Conservation (phyloP, 2,888 invertebrate species). For the Cataglyphis rosenhaueri region DNA sequence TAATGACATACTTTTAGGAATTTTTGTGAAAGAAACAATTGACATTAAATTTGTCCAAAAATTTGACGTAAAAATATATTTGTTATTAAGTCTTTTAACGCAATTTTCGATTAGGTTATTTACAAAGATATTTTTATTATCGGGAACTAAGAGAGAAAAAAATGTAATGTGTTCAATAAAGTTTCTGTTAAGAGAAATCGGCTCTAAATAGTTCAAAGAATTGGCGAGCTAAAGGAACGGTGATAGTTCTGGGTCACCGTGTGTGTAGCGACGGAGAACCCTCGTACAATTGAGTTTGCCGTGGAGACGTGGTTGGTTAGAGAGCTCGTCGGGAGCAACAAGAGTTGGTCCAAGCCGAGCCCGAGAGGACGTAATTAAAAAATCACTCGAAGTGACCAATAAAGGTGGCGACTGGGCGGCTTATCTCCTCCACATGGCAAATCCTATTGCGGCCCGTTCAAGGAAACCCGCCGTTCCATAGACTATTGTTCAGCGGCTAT, state of each 20-base stretch:
- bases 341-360: constrained; percentile 40
- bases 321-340: constrained; percentile 49
- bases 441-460: constrained; percentile 64
- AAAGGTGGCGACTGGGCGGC: constrained; percentile 54
- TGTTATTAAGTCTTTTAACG: neutral
- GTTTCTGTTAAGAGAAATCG: constrained; percentile 30
- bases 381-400: constrained; percentile 67
- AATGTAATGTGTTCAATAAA: constrained; percentile 11
- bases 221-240: neutral
- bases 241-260: constrained; percentile 41
- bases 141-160: neutral
- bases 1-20: neutral
- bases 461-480: constrained; percentile 48
- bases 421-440: constrained; percentile 63
- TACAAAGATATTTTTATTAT: constrained; percentile 10
- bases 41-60: neutral
- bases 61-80: neutral
- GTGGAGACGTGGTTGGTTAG: constrained; percentile 54
- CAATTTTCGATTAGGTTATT: neutral
- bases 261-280: constrained; percentile 30
- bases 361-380: constrained; percentile 71
- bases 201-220: constrained; percentile 40
- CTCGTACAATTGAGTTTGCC: constrained; percentile 54
- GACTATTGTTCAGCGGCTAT: constrained; percentile 36
- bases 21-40: neutral